Percentiles rank a stretch among this genome's conserved stretches.
Evolutionary conservation across 2,113 vertebrate genomes (phyloP).

Genomic region (Crypturellus undulatus): DNA sequence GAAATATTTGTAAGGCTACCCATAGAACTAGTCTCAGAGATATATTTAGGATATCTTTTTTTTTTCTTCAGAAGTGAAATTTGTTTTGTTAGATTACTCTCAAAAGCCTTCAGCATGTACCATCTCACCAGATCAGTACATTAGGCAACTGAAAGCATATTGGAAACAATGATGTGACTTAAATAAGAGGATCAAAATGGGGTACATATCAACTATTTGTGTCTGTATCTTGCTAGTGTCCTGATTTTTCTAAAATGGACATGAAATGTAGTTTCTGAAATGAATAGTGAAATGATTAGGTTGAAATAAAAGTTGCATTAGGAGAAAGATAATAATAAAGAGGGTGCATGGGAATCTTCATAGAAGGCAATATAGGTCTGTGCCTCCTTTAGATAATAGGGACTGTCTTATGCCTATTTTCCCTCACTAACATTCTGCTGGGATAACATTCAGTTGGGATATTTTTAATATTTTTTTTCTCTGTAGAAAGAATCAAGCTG

Average conservation of each 20-base stretch:
- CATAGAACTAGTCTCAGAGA: neutral
- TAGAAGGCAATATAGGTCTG: neutral
- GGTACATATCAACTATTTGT: neutral
- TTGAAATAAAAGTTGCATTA: neutral
- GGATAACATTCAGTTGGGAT: neutral
- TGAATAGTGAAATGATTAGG: neutral
- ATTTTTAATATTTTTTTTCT: neutral
- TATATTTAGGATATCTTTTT: neutral
- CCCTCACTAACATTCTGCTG: neutral
- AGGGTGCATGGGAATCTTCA: neutral
- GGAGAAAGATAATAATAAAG: neutral
- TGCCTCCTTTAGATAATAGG: neutral
- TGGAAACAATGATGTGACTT: neutral
- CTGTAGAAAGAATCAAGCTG: neutral
- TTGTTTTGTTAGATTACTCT: slow-evolving; percentile 29
- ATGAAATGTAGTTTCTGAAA: neutral
- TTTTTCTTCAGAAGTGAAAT: slow-evolving; percentile 39
- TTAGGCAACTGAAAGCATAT: slow-evolving; percentile 36
- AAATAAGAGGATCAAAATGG: neutral
- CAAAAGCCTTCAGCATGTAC: neutral
- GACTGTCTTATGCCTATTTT: neutral
- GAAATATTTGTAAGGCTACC: slow-evolving; percentile 1
- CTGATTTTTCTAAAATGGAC: neutral
- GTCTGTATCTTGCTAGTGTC: neutral
- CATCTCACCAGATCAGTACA: neutral